These are phyloP conservation scores for Cyphomyrus discorhynchus DNA, from an alignment of 2,113 vertebrate genomes.

Conservation along the genomic window DNA sequence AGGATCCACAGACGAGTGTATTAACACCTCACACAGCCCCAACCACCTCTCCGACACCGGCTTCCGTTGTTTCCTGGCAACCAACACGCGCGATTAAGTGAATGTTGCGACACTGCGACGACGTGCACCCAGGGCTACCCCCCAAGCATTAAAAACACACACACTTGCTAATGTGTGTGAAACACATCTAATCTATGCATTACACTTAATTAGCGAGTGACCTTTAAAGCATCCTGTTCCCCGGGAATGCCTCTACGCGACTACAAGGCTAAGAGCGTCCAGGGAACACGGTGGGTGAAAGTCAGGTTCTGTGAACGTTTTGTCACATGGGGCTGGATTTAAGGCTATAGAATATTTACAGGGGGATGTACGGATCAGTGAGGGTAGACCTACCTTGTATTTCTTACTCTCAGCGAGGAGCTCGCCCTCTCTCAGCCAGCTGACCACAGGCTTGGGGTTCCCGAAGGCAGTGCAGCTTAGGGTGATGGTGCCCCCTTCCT, in stretches of 20 bases:
- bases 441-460: conserved; percentile 91
- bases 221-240: not conserved
- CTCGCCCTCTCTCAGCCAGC: conserved; percentile 83
- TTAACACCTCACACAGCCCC: not conserved
- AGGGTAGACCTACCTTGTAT: conserved; percentile 74
- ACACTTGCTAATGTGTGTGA: not conserved
- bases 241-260: not conserved
- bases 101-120: not conserved
- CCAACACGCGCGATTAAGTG: not conserved
- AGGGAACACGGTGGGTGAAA: not conserved
- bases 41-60: not conserved
- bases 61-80: not conserved
- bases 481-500: conserved; percentile 84
- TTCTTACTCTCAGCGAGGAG: conserved; percentile 75
- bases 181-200: not conserved
- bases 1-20: not conserved
- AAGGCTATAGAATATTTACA: not conserved
- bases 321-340: not conserved
- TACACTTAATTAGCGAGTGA: not conserved
- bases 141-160: conserved; percentile 3
- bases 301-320: not conserved
- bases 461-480: conserved; percentile 92
- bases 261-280: not conserved
- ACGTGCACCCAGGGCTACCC: not conserved
- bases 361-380: not conserved